These are phyloP conservation scores for Brachirus orientalis DNA, from an alignment of 2,113 vertebrate genomes.

Conservation along the genomic window DNA sequence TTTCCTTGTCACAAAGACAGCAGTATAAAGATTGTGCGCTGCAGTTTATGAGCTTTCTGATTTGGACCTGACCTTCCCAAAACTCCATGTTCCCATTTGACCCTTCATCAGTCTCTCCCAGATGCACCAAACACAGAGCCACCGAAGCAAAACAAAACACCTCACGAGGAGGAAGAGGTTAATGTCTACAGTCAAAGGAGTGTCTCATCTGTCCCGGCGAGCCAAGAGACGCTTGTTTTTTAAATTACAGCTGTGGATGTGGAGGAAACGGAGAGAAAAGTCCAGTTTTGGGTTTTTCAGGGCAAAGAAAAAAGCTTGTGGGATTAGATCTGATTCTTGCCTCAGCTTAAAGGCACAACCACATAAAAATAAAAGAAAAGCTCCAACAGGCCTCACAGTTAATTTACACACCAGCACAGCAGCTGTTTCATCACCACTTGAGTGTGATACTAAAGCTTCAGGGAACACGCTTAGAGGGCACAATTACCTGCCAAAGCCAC, in stretches of 20 bases:
- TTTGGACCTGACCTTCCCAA: constrained; percentile 9
- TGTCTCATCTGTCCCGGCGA: constrained; percentile 43
- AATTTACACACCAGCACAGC: neutral
- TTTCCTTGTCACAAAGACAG: no score
- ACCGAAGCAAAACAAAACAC: constrained; percentile 13
- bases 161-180: constrained; percentile 17
- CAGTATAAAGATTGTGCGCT: neutral
- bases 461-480: neutral
- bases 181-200: constrained; percentile 41
- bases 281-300: constrained; percentile 24
- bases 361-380: constrained; percentile 3
- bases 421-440: neutral
- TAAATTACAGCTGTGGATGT: constrained; percentile 67
- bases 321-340: neutral
- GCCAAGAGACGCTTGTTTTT: constrained; percentile 54
- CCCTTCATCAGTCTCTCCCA: neutral
- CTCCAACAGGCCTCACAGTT: neutral
- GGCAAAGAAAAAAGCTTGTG: constrained; percentile 1
- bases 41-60: neutral
- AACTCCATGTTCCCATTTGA: no score
- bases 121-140: constrained; percentile 32
- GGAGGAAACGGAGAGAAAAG: constrained; percentile 58
- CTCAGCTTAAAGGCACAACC: constrained; percentile 10
- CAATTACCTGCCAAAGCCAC: no score
- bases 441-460: constrained; percentile 4